Percentiles rank a stretch among this genome's conserved stretches.
These are phyloP conservation scores for Trachythela sp. DNA, from an alignment of 64 coral and sea anemone genomes.

Conservation along the genomic window DNA sequence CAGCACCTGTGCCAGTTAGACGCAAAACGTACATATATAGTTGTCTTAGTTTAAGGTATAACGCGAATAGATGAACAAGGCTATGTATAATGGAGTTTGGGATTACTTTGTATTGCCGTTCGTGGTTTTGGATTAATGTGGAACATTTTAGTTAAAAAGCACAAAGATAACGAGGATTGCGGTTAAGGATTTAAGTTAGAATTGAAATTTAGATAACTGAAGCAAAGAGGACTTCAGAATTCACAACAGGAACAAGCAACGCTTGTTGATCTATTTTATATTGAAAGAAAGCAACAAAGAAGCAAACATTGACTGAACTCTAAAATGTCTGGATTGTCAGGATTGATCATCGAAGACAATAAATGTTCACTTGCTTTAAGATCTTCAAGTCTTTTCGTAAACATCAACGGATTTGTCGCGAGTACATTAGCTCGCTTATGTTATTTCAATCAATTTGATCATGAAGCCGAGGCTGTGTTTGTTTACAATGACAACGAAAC, in stretches of 20 bases:
- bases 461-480: conserved; percentile 80
- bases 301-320: background rate
- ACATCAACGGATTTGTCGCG: conserved; percentile 85
- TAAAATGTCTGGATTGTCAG: conserved; percentile 51
- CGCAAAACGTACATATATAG: background rate
- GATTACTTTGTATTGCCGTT: background rate
- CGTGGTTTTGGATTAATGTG: background rate
- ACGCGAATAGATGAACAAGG: background rate
- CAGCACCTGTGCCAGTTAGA: background rate
- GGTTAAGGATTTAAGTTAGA: background rate
- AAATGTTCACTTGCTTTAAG: conserved; percentile 58
- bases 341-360: conserved; percentile 69
- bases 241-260: background rate
- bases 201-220: background rate
- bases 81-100: background rate
- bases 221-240: background rate
- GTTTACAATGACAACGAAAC: conserved; percentile 89
- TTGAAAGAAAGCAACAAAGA: conserved; percentile 14
- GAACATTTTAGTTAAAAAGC: background rate
- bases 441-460: conserved; percentile 79
- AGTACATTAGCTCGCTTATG: conserved; percentile 67
- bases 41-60: background rate
- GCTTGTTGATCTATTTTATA: background rate
- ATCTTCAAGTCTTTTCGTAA: conserved; percentile 88
- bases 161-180: background rate